phyloP scores from a whole-genome alignment of 92 coral and sea anemone species.

The Blastomussa wellsi region DNA sequence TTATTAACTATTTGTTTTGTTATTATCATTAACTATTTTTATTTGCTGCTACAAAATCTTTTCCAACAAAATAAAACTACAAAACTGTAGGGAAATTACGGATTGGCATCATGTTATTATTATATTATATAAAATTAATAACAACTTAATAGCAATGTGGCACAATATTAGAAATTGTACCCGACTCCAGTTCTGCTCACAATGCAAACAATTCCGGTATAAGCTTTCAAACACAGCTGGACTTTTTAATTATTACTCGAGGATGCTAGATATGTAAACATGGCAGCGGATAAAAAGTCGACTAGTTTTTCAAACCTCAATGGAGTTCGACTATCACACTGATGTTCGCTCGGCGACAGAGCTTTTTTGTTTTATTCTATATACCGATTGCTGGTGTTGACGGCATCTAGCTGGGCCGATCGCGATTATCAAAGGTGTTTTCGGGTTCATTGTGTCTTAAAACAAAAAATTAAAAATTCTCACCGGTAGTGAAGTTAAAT shows the following conservation, averaged over 20 bases:
- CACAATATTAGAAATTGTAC: background rate
- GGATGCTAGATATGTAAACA: slow-evolving; percentile 11
- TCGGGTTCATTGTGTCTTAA: background rate
- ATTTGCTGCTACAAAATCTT: background rate
- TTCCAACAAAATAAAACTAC: background rate
- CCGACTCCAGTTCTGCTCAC: background rate
- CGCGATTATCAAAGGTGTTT: background rate
- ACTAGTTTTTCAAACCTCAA: slow-evolving; percentile 5
- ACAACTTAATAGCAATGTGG: background rate
- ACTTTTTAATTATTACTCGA: background rate
- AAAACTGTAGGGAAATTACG: background rate
- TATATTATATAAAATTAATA: too few species aligned
- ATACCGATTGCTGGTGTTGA: too few species aligned
- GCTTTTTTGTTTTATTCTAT: background rate
- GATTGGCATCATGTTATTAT: too few species aligned
- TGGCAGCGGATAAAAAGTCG: slow-evolving; percentile 3
- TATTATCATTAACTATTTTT: background rate
- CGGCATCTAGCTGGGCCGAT: background rate
- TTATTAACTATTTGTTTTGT: background rate
- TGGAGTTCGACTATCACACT: background rate
- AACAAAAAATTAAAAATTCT: background rate
- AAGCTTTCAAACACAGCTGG: slow-evolving; percentile 13
- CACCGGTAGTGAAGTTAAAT: slow-evolving; percentile 77
- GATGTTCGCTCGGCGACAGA: background rate
- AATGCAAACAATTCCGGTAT: slow-evolving; percentile 12